These are phyloP conservation scores for Aspidiotus destructor DNA, from an alignment of 2,888 invertebrate genomes.

Conservation along the genomic window DNA sequence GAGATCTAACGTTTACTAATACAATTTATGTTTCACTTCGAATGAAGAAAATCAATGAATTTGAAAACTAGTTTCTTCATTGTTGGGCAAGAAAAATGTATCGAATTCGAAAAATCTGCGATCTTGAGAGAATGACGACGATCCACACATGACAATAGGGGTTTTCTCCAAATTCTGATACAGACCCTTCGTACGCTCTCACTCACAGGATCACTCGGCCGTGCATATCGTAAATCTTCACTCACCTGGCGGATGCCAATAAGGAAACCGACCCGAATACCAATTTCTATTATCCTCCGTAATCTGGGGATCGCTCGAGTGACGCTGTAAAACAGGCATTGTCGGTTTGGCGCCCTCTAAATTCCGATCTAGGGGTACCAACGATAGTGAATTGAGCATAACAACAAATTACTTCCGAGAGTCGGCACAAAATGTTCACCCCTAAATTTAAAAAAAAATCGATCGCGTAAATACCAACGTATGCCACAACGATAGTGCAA, in stretches of 20 bases:
- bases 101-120: too few species aligned
- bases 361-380: slow-evolving; percentile 1
- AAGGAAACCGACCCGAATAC: slow-evolving; percentile 10
- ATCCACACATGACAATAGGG: too few species aligned
- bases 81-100: too few species aligned
- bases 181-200: too few species aligned
- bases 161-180: too few species aligned
- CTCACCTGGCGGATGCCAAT: slow-evolving; percentile 22
- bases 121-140: too few species aligned
- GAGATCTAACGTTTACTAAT: too few species aligned
- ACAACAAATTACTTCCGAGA: neutral
- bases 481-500: neutral
- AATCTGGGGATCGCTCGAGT: neutral
- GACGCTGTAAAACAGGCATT: neutral
- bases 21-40: too few species aligned
- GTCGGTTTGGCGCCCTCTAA: slow-evolving; percentile 10
- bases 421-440: neutral
- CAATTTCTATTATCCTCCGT: slow-evolving; percentile 13
- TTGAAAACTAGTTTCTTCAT: too few species aligned
- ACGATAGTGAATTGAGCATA: neutral
- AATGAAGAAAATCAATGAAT: too few species aligned
- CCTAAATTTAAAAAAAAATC: neutral
- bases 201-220: too few species aligned
- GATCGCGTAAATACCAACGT: neutral
- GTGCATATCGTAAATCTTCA: neutral